These are phyloP conservation scores for Tiliqua scincoides DNA, from an alignment of 2,113 vertebrate genomes.

Conservation along the genomic window DNA sequence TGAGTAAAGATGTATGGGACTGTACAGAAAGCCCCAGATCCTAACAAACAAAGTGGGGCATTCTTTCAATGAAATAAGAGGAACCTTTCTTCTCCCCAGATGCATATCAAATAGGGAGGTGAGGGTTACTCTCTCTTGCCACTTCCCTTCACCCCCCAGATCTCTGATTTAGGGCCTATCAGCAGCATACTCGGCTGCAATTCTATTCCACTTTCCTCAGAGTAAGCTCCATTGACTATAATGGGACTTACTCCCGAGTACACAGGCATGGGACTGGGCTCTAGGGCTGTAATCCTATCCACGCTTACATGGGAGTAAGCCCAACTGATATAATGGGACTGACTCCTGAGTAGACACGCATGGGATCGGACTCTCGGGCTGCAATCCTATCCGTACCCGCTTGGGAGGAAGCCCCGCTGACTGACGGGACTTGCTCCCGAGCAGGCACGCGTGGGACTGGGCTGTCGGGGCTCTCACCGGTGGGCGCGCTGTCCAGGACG, in stretches of 20 bases:
- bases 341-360: no score
- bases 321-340: no score
- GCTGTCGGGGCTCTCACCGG: conserved; percentile 81
- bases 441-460: no score
- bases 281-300: no score
- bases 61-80: no score
- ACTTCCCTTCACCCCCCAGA: neutral
- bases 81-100: neutral
- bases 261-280: no score
- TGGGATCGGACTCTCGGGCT: no score
- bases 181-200: neutral
- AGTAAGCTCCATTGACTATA: no score
- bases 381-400: no score
- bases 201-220: neutral
- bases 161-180: neutral
- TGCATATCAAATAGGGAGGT: neutral
- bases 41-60: neutral
- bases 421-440: neutral
- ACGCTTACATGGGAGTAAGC: no score
- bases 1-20: neutral
- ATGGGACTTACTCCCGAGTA: no score
- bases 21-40: neutral
- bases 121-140: neutral
- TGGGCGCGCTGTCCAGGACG: conserved; percentile 96
- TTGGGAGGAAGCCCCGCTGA: no score